A percentile compares a stretch with the other conserved stretches of the same genome.
phyloP scores from a whole-genome alignment of 2,113 vertebrate genomes.

The Tiliqua scincoides region DNA sequence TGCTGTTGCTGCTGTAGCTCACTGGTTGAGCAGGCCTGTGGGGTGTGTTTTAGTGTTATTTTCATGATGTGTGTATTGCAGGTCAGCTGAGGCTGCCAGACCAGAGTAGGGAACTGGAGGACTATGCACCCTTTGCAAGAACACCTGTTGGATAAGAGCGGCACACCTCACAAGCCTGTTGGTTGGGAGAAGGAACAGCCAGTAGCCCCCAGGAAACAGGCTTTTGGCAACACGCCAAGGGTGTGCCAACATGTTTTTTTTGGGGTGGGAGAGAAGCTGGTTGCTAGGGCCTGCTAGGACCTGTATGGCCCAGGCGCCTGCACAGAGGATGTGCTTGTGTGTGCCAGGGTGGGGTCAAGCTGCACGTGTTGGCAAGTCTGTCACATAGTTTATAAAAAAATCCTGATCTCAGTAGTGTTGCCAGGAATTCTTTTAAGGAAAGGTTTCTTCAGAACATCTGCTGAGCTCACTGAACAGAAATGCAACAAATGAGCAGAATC shows the following conservation, averaged over 20 bases:
- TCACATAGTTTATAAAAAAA: not conserved
- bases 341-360: not conserved
- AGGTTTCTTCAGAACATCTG: not conserved
- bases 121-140: not conserved
- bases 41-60: not conserved
- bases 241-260: constrained; percentile 22
- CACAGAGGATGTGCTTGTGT: not conserved
- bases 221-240: constrained; percentile 19
- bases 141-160: not conserved
- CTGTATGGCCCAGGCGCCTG: not conserved
- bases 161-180: not conserved
- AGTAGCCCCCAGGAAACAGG: not conserved
- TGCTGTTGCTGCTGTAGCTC: not conserved
- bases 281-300: not conserved
- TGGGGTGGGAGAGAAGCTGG: constrained; percentile 8
- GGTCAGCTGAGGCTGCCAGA: not conserved
- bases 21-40: not conserved
- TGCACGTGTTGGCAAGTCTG: constrained; percentile 12
- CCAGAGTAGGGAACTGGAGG: not conserved
- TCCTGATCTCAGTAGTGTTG: not conserved
- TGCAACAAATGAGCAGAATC: not conserved
- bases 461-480: constrained; percentile 11
- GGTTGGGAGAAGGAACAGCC: not conserved
- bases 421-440: constrained; percentile 3
- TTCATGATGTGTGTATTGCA: not conserved